Conservation (phyloP, 2,113 vertebrate species). For the Odocoileus hemionus region DNA sequence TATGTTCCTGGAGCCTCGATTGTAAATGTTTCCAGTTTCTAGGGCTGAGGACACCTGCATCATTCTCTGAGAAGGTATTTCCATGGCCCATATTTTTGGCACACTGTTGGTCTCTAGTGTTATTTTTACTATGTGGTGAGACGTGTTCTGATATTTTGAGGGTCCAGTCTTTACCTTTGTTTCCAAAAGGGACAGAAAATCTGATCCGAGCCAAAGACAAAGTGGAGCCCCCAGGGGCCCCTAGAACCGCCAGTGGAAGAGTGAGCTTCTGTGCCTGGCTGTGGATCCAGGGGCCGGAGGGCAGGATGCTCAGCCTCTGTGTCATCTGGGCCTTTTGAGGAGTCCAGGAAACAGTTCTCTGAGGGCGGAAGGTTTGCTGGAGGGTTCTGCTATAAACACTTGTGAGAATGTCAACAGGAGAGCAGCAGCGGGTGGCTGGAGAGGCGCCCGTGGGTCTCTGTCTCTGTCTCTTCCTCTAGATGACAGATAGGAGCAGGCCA, state of each 20-base stretch:
- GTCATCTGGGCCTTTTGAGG: background rate
- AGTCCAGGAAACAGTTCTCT: background rate
- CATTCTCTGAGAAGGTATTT: background rate
- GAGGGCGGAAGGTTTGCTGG: background rate
- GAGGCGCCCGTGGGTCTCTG: background rate
- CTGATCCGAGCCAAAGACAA: background rate
- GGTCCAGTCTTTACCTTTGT: background rate
- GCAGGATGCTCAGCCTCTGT: background rate
- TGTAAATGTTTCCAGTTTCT: background rate
- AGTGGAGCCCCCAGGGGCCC: background rate
- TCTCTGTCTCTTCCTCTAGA: background rate
- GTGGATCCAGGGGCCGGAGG: background rate
- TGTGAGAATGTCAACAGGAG: background rate
- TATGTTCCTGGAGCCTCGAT: background rate
- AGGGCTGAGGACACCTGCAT: background rate
- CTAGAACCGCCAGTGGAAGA: background rate
- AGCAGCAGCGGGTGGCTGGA: background rate
- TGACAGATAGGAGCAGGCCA: background rate
- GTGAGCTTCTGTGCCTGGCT: background rate
- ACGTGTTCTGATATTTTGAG: background rate
- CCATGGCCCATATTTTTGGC: background rate
- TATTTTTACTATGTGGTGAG: background rate
- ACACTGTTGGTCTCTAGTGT: background rate
- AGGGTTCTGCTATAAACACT: background rate
- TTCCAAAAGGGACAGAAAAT: background rate